Evolutionary conservation across 1,140 invertebrate genomes (phyloP).

Genomic region (Adelges cooleyi): DNA sequence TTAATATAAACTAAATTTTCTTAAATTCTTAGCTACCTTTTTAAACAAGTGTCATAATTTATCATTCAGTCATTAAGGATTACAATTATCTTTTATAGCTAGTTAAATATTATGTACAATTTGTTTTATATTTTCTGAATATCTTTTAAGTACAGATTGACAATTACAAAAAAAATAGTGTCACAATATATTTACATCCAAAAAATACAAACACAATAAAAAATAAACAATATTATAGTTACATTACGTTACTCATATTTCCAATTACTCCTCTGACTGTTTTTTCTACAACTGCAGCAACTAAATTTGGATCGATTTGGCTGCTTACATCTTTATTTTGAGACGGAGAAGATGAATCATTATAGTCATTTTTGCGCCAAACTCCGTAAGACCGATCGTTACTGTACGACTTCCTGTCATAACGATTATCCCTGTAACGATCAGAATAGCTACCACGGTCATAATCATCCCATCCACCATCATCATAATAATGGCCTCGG

Average conservation of each 20-base stretch:
- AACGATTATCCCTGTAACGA: constrained; percentile 2
- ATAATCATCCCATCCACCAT: constrained; percentile 21
- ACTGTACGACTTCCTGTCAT: constrained; percentile 15
- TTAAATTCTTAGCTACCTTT: too few species aligned
- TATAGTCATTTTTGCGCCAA: constrained; percentile 19
- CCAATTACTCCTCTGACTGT: constrained; percentile 29
- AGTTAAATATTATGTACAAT: too few species aligned
- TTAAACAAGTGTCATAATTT: too few species aligned
- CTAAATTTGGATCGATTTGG: constrained; percentile 28
- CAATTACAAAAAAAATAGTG: too few species aligned
- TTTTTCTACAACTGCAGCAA: constrained; percentile 30
- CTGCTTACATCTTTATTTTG: constrained; percentile 5
- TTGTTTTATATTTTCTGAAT: too few species aligned
- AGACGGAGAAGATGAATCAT: background rate
- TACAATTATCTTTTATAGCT: too few species aligned
- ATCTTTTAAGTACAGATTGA: too few species aligned
- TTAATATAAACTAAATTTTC: too few species aligned
- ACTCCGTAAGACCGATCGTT: background rate
- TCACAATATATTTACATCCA: too few species aligned
- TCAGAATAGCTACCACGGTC: constrained; percentile 7
- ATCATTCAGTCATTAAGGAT: too few species aligned
- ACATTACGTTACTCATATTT: constrained; percentile 24
- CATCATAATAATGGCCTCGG: constrained; percentile 13
- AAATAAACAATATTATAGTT: too few species aligned
- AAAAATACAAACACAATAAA: too few species aligned